Conservation (phyloP, 2,113 vertebrate genomes). For the Holacanthus passer region DNA sequence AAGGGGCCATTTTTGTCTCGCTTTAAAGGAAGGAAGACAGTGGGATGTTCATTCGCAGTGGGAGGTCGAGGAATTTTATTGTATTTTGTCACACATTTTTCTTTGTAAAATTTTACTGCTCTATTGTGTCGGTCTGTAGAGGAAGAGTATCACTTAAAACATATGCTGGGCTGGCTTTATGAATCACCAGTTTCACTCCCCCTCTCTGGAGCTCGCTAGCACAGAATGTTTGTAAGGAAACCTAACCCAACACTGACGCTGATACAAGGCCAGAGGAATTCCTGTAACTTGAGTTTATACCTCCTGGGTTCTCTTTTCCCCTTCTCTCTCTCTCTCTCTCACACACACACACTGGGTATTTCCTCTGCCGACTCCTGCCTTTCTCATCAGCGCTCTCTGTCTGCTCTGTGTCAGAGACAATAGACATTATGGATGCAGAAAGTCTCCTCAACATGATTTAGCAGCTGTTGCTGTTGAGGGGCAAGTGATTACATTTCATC, state of each 20-base stretch:
- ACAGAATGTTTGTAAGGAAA: constrained; percentile 78
- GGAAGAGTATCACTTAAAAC: constrained; percentile 33
- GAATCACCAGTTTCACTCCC: constrained; percentile 25
- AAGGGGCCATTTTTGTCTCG: background rate
- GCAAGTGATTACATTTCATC: constrained; percentile 69
- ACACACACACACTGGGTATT: constrained; percentile 62
- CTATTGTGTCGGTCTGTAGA: background rate
- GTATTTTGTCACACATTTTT: constrained; percentile 8
- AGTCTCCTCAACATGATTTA: constrained; percentile 64
- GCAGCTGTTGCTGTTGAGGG: constrained; percentile 68
- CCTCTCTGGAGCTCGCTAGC: constrained; percentile 30
- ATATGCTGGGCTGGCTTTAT: constrained; percentile 38
- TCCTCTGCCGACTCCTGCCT: constrained; percentile 72
- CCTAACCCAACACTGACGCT: constrained; percentile 75
- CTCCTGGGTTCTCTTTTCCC: constrained; percentile 74
- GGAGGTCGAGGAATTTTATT: background rate
- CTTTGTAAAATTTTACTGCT: constrained; percentile 12
- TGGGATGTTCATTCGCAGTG: background rate
- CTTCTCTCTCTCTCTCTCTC: constrained; percentile 37
- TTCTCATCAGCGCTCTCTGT: constrained; percentile 70
- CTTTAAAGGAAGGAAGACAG: background rate
- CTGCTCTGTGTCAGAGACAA: constrained; percentile 61
- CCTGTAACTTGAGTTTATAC: constrained; percentile 83
- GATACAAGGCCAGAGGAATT: constrained; percentile 81
- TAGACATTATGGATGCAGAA: constrained; percentile 56